Percentiles rank a stretch among this genome's conserved stretches.
These are phyloP conservation scores for Trichopria drosophilae DNA, from an alignment of 2,888 invertebrate genomes.

Conservation along the genomic window DNA sequence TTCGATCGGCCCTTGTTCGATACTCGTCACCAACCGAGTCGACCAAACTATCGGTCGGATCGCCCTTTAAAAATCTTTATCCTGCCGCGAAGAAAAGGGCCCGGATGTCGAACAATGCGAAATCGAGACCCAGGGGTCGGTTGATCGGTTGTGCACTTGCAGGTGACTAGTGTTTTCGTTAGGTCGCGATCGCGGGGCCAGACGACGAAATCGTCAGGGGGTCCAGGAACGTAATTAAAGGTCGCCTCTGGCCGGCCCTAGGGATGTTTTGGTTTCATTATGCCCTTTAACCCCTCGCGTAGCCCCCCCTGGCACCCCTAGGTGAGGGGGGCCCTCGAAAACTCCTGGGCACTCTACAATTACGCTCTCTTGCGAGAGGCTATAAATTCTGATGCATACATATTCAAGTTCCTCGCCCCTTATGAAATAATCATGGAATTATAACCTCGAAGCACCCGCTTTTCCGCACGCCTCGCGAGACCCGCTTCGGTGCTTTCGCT, in stretches of 20 bases:
- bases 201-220: no score
- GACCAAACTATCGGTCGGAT: no score
- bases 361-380: slow-evolving; percentile 37
- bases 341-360: slow-evolving; percentile 44
- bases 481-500: slow-evolving; percentile 2
- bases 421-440: slow-evolving; percentile 56
- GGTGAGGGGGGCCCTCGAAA: slow-evolving; percentile 28
- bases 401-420: slow-evolving; percentile 49
- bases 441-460: slow-evolving; percentile 44
- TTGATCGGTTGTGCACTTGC: no score
- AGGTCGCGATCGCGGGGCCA: no score
- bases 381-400: slow-evolving; percentile 55
- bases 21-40: no score
- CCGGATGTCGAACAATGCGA: no score
- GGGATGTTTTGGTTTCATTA: slow-evolving; percentile 57
- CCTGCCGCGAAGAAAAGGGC: no score
- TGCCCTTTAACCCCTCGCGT: slow-evolving; percentile 7
- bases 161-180: no score
- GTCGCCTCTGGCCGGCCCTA: slow-evolving; percentile 45
- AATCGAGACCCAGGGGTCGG: no score
- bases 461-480: slow-evolving; percentile 36
- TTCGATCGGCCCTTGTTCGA: no score
- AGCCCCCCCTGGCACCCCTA: not conserved
- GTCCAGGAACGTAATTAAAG: slow-evolving; percentile 49
- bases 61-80: no score